A percentile compares a stretch with the other conserved stretches of the same genome.
phyloP scores from a whole-genome alignment of 2,113 vertebrate species.

The Pantherophis guttatus region DNA sequence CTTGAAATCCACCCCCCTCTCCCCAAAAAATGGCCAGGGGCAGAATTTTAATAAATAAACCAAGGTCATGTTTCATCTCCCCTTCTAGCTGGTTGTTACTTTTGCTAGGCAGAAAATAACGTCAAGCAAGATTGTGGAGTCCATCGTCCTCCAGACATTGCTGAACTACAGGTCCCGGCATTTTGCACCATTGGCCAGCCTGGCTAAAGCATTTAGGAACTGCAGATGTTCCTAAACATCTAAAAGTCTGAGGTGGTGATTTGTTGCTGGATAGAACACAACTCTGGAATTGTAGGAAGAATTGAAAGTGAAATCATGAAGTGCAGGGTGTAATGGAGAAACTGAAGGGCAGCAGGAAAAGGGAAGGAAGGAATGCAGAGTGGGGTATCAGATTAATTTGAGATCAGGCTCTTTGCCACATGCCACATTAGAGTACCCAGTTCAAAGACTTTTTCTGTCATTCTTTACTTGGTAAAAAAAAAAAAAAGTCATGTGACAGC shows the following conservation, averaged over 20 bases:
- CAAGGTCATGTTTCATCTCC: neutral
- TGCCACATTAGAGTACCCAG: constrained; percentile 61
- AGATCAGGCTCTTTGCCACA: constrained; percentile 73
- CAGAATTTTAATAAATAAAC: neutral
- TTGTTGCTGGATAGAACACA: neutral
- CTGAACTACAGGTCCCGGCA: neutral
- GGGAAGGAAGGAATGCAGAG: constrained; percentile 1
- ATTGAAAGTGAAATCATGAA: constrained; percentile 37
- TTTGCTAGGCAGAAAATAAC: neutral
- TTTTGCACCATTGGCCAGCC: neutral
- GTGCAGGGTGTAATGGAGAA: neutral
- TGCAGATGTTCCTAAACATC: neutral
- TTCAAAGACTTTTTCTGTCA: constrained; percentile 59
- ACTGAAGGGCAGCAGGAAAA: neutral
- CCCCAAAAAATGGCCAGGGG: neutral
- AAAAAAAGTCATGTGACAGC: constrained; percentile 53
- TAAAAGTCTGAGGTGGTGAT: neutral
- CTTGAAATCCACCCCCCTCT: neutral
- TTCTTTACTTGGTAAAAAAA: constrained; percentile 46
- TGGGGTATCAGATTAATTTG: constrained; percentile 69
- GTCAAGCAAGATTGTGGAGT: neutral
- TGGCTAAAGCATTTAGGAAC: neutral
- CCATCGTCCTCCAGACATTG: neutral
- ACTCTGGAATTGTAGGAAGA: neutral
- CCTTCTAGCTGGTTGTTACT: neutral